Percentiles rank a stretch among this genome's conserved stretches.
These are phyloP conservation scores for Aelia acuminata DNA, from an alignment of 2,888 invertebrate species.

Conservation along the genomic window DNA sequence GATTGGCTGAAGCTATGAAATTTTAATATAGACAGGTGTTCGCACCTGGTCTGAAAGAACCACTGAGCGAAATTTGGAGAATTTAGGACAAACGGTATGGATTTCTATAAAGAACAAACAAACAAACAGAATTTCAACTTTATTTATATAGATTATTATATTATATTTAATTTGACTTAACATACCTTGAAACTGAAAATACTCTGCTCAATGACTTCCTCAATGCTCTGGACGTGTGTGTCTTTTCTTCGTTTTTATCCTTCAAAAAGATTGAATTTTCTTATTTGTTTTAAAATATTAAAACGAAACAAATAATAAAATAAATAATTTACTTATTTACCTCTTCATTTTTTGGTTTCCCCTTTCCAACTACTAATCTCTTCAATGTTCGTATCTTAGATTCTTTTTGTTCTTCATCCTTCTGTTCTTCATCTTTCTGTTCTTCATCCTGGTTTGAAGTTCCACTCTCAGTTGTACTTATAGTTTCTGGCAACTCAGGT, in stretches of 20 bases:
- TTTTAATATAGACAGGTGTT: too few species aligned
- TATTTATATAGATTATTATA: too few species aligned
- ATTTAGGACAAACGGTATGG: too few species aligned
- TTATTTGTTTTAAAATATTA: not conserved
- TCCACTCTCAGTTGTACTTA: not conserved
- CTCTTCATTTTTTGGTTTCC: slow-evolving; percentile 15
- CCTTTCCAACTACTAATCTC: slow-evolving; percentile 17
- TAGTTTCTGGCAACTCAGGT: not conserved
- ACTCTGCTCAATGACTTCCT: slow-evolving; percentile 31
- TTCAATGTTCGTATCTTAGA: slow-evolving; percentile 15
- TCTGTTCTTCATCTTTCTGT: slow-evolving; percentile 12
- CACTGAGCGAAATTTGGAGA: too few species aligned
- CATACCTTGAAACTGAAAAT: slow-evolving; percentile 31
- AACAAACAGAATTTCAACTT: too few species aligned
- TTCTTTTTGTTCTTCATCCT: slow-evolving; percentile 9
- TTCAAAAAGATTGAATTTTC: not conserved
- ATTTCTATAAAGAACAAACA: too few species aligned
- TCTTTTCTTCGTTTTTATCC: slow-evolving; percentile 7
- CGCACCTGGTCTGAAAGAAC: too few species aligned
- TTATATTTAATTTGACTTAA: too few species aligned
- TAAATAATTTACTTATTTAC: not conserved
- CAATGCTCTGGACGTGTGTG: not conserved
- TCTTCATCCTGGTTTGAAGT: not conserved
- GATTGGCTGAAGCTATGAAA: too few species aligned
- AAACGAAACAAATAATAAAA: not conserved